Base-by-base conservation (phyloP, 2,888 invertebrate species). In the Pseudanteris insignis region DNA sequence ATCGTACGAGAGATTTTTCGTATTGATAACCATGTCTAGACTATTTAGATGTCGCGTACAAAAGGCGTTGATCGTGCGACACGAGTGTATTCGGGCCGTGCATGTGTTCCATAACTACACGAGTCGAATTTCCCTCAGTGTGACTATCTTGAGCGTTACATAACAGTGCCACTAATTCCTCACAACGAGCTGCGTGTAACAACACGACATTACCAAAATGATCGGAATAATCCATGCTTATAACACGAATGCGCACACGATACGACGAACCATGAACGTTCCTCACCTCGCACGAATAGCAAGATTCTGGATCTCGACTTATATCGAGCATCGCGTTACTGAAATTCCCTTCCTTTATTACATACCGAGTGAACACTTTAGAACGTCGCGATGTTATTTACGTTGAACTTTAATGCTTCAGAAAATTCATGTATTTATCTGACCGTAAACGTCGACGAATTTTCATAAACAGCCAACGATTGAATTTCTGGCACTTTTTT, bases 281-380 rank as follows among this genome's bases (percentile, higher is more conserved):
- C 43, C 37, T 29, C 28, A 53, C 36, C n/a, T 41, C 36, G 28
- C 38, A 57, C 51, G 25, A 53, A 43, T 14, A 36, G 36, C 43
- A 36, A 63, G 70, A 74, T 72, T 71, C 67, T 70, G 67, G 67
- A 53, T 62, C 60, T 46, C 48, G 67, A 65, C 70, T 73, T 73
- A 74, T 73, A 37, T 43, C 69, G 72, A 73, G 71, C 75, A 72
- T 71, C 71, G 71, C 69, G 73, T 76, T 74, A 71, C 69, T 67
- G 68, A 65, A 69, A 69, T 43, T 53, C 51, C 34, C 30, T 29
- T 38, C 41, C 24, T 65, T 54, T 41, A 44, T 48, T 48, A 37
- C 50, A 48, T 48, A 50, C 36, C 46, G 28, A 29, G 13, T 36
- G 30, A 36, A 48, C 30, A 28, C 21, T 37, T 48, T 13, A 21